Conservation (phyloP, 2,888 invertebrate species). For the Meiosimyza decipiens region DNA sequence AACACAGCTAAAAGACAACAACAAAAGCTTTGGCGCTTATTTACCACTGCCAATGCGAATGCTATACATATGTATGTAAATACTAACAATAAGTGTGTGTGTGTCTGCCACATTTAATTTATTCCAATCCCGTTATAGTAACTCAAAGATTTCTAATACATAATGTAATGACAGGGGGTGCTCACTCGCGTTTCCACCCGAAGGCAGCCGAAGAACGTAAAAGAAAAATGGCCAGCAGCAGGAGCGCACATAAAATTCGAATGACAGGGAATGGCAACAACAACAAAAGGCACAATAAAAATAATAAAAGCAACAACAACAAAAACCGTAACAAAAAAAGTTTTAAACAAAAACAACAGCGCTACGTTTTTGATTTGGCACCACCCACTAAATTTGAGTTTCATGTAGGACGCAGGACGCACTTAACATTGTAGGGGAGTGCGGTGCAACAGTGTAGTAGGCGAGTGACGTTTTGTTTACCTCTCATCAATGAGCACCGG, state of each 20-base stretch:
- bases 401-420: neutral
- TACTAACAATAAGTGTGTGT: conserved; percentile 36
- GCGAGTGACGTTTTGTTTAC: conserved; percentile 20
- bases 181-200: conserved; percentile 44
- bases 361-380: conserved; percentile 40
- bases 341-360: neutral
- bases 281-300: neutral
- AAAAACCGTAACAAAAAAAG: conserved; percentile 28
- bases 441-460: neutral
- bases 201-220: conserved; percentile 44
- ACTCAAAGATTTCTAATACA: conserved; percentile 53
- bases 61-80: conserved; percentile 34
- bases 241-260: conserved; percentile 2
- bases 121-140: conserved; percentile 57
- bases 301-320: conserved; percentile 25
- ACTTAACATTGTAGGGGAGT: neutral
- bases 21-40: conserved; percentile 16
- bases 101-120: conserved; percentile 48
- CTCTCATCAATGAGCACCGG: conserved; percentile 22
- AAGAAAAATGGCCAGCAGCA: conserved; percentile 48
- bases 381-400: conserved; percentile 44
- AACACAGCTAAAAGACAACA: conserved; percentile 14
- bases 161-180: conserved; percentile 46
- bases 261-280: neutral
- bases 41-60: conserved; percentile 13